Evolutionary conservation across 2,888 invertebrate species (phyloP), one percentile per base, ranked within the genome.

Genomic region (Ophioninae sp.): DNA sequence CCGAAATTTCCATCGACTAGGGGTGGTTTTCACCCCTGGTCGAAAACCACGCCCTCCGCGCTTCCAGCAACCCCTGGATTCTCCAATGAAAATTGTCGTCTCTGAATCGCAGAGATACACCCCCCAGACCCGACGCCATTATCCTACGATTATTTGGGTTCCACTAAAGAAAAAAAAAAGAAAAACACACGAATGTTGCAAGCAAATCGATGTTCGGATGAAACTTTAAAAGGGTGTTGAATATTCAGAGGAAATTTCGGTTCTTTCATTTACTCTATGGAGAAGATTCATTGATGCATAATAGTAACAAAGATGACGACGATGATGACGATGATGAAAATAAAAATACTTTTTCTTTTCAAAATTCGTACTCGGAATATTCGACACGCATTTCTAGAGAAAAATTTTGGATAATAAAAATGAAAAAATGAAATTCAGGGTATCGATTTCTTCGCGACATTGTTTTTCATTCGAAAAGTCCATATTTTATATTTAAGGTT

Each of bases 61-160:
- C 59, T 79, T 73, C 76, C 83, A 83, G 76, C 80, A 85, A 85
- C 86, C 82, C 81, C 67, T 61, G 30, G 23, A 77, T 83, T 78
- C 72, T 73, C 89, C 89, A 89, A 89, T 89, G 74, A 81, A 79
- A 85, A 72, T 74, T 78, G 73, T 37, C 73, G 39, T 44, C 58
- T 56, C 51, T 2, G 69, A 41, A 9, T 59, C 20, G 75, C 30
- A 30, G 71, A 58, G 81, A 86, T 85, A 87, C 88, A 85, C 87
- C 88, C 86, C 72, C 22, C 51, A 65, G 69, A 67, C 63, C 30
- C 77, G 87, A 73, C 87, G 87, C 87, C 87, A 87, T 87, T 84
- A 74, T 63, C 41, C 59, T 77, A 44, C 39, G 73, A 81, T 83
- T 63, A 75, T 81, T 78, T 74, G 73, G 78, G 58, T 44, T n/a